Evolutionary conservation across 2,888 invertebrate species (phyloP).

Genomic region (Venusia cambrica): DNA sequence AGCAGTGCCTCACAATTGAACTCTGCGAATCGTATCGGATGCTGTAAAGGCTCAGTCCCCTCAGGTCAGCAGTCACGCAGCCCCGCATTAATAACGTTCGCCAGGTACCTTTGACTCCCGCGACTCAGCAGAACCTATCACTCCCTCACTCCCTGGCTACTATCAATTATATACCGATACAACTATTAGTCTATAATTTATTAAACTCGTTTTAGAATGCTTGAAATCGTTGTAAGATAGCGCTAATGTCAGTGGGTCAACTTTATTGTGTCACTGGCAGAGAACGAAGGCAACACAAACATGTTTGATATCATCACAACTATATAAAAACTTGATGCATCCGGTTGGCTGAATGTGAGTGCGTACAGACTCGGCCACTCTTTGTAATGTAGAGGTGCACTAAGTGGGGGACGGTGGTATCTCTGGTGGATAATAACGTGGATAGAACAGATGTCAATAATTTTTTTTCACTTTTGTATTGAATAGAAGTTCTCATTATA

Average conservation of each 20-base stretch:
- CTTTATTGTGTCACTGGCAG: conserved; percentile 13
- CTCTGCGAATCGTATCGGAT: conserved; percentile 8
- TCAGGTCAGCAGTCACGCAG: conserved; percentile 20
- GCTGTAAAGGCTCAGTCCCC: conserved; percentile 3
- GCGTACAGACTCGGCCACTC: too few species aligned
- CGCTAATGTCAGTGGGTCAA: conserved; percentile 25
- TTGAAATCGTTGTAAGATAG: conserved; percentile 19
- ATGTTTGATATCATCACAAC: too few species aligned
- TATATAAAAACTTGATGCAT: too few species aligned
- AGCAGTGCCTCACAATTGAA: too few species aligned
- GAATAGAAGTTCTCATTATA: too few species aligned
- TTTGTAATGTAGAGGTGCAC: too few species aligned
- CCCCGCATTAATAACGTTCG: conserved; percentile 22
- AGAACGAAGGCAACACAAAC: conserved; percentile 14
- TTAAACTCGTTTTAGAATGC: conserved; percentile 17
- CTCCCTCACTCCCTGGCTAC: conserved; percentile 10
- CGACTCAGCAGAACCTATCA: conserved; percentile 15
- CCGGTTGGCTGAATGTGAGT: too few species aligned
- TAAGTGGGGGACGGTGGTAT: too few species aligned
- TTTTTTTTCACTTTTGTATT: too few species aligned
- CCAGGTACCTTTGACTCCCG: conserved; percentile 16
- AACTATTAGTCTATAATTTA: conserved; percentile 5
- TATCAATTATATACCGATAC: conserved; percentile 24
- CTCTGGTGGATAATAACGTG: too few species aligned
- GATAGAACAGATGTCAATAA: too few species aligned